Conservation (phyloP, 2,113 vertebrate species). For the Mesitornis unicolor region DNA sequence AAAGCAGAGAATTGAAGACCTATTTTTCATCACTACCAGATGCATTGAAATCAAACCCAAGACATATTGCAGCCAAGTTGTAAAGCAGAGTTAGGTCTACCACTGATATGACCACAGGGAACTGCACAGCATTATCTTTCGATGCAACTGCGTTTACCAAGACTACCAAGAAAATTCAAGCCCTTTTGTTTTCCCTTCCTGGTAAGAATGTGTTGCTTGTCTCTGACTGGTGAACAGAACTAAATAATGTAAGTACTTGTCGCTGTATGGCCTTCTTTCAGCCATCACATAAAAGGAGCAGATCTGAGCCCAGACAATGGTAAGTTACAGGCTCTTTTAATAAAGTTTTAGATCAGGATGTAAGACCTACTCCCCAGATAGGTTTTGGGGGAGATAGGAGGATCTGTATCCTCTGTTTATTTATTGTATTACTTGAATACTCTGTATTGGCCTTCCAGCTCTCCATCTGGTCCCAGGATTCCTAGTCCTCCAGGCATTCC, state of each 20-base stretch:
- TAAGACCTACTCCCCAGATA: neutral
- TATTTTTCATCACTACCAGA: neutral
- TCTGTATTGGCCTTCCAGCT: fast-evolving
- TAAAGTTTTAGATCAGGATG: neutral
- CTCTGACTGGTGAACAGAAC: neutral
- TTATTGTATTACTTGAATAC: neutral
- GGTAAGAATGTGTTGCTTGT: neutral
- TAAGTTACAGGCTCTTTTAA: neutral
- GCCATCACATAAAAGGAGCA: neutral
- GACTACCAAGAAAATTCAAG: neutral
- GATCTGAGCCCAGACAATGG: neutral
- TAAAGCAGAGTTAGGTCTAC: neutral
- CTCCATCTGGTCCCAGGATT: neutral
- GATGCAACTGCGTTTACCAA: neutral
- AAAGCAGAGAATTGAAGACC: neutral
- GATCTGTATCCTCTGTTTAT: neutral
- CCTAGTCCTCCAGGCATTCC: neutral
- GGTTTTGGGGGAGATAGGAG: neutral
- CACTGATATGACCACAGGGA: neutral
- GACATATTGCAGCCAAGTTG: neutral
- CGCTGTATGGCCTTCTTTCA: neutral
- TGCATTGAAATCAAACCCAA: neutral
- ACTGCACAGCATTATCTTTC: neutral
- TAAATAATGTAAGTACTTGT: neutral
- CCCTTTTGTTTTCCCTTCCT: neutral